Evolutionary conservation across 2,888 invertebrate genomes (phyloP).

Genomic region (Philonicus albiceps): DNA sequence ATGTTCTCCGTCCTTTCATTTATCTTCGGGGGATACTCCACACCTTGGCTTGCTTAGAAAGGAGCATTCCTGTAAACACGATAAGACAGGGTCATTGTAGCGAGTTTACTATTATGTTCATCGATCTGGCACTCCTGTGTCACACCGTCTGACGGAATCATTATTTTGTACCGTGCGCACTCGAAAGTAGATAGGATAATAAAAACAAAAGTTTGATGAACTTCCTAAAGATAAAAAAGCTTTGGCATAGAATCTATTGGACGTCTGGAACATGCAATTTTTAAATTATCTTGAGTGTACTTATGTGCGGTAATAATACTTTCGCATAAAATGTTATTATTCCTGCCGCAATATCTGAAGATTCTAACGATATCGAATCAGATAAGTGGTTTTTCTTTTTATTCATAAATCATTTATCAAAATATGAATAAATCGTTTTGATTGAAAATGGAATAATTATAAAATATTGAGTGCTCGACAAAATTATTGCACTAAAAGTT

Average conservation of each 20-base stretch:
- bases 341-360: too few relatives aligned
- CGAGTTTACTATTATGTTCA: constrained; percentile 15
- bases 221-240: background rate
- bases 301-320: background rate
- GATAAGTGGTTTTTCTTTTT: too few relatives aligned
- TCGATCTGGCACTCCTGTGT: background rate
- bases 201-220: constrained; percentile 3
- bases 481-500: too few relatives aligned
- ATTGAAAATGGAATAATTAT: too few relatives aligned
- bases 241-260: too few relatives aligned
- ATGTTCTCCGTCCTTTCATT: constrained; percentile 14
- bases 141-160: background rate
- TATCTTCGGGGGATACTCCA: background rate
- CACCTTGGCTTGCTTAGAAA: background rate
- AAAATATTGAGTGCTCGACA: too few relatives aligned
- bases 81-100: constrained; percentile 21
- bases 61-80: background rate
- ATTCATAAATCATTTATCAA: too few relatives aligned
- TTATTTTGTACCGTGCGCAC: background rate
- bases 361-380: too few relatives aligned
- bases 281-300: constrained; percentile 25
- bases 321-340: too few relatives aligned
- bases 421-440: too few relatives aligned
- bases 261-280: constrained; percentile 22
- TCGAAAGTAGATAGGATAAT: background rate